Evolutionary conservation across 53 echinoderm and acorn worm genomes (phyloP), one percentile per base, ranked within the genome.

Genomic region (Actinopyga echinites): DNA sequence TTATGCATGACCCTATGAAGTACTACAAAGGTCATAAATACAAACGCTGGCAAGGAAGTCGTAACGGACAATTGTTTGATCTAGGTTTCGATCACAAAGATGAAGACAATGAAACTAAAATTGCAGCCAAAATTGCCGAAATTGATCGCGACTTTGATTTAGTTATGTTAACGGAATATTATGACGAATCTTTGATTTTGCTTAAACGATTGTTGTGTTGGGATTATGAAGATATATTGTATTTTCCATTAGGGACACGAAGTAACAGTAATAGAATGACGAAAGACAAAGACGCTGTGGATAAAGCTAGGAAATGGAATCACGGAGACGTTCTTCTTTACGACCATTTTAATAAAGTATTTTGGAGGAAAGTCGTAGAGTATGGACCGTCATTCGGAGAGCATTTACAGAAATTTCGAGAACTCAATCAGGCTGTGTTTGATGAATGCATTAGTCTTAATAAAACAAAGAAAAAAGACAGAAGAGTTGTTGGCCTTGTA

Each of bases 281-380:
- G 10, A 44, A 78, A 24, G 38, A 77, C 20, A 43, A 83, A 5
- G 83, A 86, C 0, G 36, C 87, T n/a, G n/a, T n/a, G n/a, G n/a
- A n/a, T n/a, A n/a, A n/a, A n/a, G n/a, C n/a, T n/a, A n/a, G n/a
- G n/a, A n/a, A n/a, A n/a, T n/a, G n/a, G n/a, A n/a, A n/a, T n/a
- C n/a, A n/a, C n/a, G n/a, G n/a, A n/a, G n/a, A n/a, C n/a, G n/a
- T n/a, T n/a, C n/a, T n/a, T n/a, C n/a, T n/a, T n/a, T n/a, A n/a
- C n/a, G n/a, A n/a, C 10, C 91, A 91, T 49, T 94, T 94, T 78
- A 94, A 94, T 86, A 75, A 58, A 49, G 87, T 91, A 6, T 87
- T 94, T 21, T 94, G 95, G 95, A 81, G 58, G 54, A 88, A 82
- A 58, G 87, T 94, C 31, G 40, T 10, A 1, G 85, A 87, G 13